Conservation (phyloP, 2,797 vertebrate species). For the Sylvilagus floridanus region DNA sequence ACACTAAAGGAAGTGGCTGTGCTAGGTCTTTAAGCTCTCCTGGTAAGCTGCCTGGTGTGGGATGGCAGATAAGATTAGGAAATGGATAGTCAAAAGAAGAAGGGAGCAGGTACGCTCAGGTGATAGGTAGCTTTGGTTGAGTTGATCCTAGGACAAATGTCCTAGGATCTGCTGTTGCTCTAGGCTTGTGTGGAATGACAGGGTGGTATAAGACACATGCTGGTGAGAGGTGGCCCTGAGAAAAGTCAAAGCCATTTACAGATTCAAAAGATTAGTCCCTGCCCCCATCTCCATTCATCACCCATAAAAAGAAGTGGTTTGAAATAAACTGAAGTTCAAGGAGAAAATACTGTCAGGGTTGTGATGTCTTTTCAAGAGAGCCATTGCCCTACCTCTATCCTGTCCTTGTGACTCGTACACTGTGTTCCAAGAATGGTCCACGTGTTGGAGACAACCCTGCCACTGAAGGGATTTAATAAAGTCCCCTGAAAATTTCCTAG, state of each 20-base stretch:
- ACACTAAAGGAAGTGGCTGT: background rate
- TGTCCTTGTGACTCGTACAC: background rate
- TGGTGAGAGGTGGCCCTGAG: background rate
- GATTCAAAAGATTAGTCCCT: background rate
- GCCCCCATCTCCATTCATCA: too few species aligned
- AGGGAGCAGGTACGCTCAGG: background rate
- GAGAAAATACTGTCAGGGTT: background rate
- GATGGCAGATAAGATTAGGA: background rate
- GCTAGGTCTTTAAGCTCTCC: background rate
- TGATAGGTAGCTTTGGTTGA: background rate
- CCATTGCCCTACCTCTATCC: background rate
- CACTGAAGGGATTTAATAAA: background rate
- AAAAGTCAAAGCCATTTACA: background rate
- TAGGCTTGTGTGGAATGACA: background rate
- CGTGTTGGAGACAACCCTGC: background rate
- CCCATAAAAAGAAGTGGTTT: background rate
- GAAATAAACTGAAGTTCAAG: background rate
- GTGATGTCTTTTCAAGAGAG: too few species aligned
- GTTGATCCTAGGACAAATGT: background rate
- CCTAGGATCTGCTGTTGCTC: background rate
- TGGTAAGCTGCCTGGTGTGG: background rate
- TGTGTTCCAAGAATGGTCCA: background rate
- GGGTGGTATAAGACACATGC: background rate
- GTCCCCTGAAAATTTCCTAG: background rate
- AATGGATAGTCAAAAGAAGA: background rate